Evolutionary conservation across 1,140 invertebrate genomes (phyloP).

Genomic region (Macrobrachium rosenbergii): DNA sequence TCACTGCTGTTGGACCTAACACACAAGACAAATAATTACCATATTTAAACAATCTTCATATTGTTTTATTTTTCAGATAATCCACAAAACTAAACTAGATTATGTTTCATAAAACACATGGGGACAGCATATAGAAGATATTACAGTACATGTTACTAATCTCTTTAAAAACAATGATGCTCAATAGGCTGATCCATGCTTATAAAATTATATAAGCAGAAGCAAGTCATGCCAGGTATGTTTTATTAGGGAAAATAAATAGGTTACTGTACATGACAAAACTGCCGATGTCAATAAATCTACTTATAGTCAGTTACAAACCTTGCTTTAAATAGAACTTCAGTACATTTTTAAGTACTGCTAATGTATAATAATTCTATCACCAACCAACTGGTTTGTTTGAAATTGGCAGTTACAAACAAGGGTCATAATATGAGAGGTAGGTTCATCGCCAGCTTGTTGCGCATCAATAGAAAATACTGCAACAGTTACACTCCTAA

Average conservation of each 20-base stretch:
- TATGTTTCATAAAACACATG: no score
- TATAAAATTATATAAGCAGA: neutral
- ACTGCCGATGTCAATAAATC: no score
- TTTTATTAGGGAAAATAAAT: neutral
- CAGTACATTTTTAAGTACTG: no score
- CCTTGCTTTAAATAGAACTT: no score
- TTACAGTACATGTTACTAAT: neutral
- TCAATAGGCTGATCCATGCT: constrained; percentile 10
- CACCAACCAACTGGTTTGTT: neutral
- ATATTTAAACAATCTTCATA: no score
- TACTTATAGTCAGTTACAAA: no score
- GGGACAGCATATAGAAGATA: no score
- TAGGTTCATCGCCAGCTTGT: neutral
- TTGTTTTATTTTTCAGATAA: no score
- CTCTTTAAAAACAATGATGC: neutral
- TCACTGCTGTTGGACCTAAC: constrained; percentile 82
- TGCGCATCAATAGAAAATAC: neutral
- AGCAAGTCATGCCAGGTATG: constrained; percentile 13
- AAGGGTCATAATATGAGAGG: no score
- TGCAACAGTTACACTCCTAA: neutral
- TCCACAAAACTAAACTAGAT: no score
- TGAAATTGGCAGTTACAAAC: no score
- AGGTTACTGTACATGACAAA: neutral
- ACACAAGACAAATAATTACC: constrained; percentile 75
- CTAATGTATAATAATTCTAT: no score